Percentiles rank a stretch among this genome's conserved stretches.
Conservation (phyloP, 1,140 invertebrate species). For the Eupristina koningsbergeri region DNA sequence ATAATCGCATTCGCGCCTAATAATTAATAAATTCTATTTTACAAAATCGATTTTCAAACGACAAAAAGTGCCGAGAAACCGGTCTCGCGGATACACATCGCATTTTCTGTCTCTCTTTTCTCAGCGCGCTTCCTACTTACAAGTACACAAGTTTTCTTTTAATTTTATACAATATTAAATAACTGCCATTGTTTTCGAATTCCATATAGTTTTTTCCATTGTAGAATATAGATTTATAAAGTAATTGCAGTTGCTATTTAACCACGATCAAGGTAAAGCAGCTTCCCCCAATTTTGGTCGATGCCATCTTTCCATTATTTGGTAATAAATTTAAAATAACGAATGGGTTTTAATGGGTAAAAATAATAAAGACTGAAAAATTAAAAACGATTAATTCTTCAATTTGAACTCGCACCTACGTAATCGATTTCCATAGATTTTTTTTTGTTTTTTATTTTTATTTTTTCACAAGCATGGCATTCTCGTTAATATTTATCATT, state of each 20-base stretch:
- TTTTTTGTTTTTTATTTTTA: constrained; percentile 18
- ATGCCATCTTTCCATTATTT: constrained; percentile 17
- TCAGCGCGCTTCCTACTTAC: constrained; percentile 57
- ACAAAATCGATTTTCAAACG: constrained; percentile 60
- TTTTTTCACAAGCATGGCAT: constrained; percentile 17
- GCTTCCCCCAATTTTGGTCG: constrained; percentile 42
- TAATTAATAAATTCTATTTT: constrained; percentile 67
- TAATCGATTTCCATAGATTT: constrained; percentile 26
- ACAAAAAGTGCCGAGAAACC: constrained; percentile 52
- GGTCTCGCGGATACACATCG: constrained; percentile 40
- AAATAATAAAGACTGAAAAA: background rate
- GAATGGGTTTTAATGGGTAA: constrained; percentile 32
- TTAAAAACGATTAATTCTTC: background rate
- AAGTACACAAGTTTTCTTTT: constrained; percentile 51
- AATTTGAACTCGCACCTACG: constrained; percentile 26
- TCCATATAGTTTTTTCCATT: constrained; percentile 47
- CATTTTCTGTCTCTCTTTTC: constrained; percentile 52
- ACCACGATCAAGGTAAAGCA: background rate
- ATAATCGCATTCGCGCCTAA: constrained; percentile 51
- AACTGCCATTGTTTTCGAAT: constrained; percentile 58
- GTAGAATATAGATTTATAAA: constrained; percentile 30
- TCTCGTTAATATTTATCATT: constrained; percentile 13
- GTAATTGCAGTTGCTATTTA: constrained; percentile 7
- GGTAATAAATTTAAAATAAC: constrained; percentile 30
- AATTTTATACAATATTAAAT: constrained; percentile 69